Evolutionary conservation across 2,113 vertebrate species (phyloP), one percentile per base, ranked within the genome.

Genomic region (Catharus bicknelli): DNA sequence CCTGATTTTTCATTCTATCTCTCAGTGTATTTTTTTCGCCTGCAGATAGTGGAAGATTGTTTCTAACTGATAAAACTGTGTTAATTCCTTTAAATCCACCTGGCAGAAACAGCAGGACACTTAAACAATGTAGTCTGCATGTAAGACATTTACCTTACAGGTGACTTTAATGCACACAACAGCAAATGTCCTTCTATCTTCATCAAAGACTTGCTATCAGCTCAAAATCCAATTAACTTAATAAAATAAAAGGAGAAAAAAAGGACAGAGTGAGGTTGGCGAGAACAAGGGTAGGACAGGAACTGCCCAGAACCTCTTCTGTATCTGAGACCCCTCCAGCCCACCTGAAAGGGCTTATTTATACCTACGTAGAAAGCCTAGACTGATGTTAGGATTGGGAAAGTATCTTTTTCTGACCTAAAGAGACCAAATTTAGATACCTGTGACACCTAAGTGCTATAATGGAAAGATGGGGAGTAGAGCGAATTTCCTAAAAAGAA

Each of bases 21-120:
- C 63, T 16, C 64, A 57, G 36, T 34, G 38, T 48, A 23, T 15
- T 74, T 48, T 61, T 88, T 82, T 73, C 67, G 42, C 30, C 64
- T 58, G 38, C 19, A 67, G 61, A 77, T 16, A 83, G 22, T 3
- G 3, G n/a, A 93, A 80, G 27, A 53, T 53, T 88, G 64, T 59
- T 93, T 84, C 64, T 81, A 88, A 82, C 32, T 38, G 68, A 70
- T 29, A 86, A 58, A 93, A 85, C 26, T 8, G 2, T 23, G 43
- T 81, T 88, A 83, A 92, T 92, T 84, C 80, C 90, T 42, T 12
- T 45, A 86, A 62, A 20, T 84, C 36, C 50, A 48, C 48, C 72
- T 20, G n/a, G 40, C 30, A 94, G 58, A 90, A 92, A 84, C 64
- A 95, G 70, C 34, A 81, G 47, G 68, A 80, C 43, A 59, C 19